Evolutionary conservation across 1,140 invertebrate genomes (phyloP).

Genomic region (Ephestia elutella): DNA sequence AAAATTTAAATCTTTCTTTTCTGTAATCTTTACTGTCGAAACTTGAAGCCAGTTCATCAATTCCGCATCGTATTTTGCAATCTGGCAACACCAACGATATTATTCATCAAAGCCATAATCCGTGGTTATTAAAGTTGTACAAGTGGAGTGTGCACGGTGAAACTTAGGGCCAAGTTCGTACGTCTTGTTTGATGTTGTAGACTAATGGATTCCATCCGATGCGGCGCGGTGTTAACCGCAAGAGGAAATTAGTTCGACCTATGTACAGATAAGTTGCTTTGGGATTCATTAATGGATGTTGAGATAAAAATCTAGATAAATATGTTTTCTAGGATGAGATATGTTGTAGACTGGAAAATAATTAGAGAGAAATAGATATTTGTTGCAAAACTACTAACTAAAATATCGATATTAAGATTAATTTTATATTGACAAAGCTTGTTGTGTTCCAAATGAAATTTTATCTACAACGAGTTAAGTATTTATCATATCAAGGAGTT

Average conservation of each 20-base stretch:
- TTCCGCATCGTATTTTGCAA: background rate
- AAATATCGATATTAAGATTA: too few relatives aligned
- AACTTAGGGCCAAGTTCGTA: slow-evolving; percentile 22
- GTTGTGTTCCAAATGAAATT: too few relatives aligned
- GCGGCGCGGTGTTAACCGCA: slow-evolving; percentile 26
- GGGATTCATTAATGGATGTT: background rate
- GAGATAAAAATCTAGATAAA: slow-evolving; percentile 4
- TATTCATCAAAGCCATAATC: slow-evolving; percentile 5
- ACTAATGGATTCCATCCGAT: slow-evolving; percentile 28
- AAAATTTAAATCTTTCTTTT: too few relatives aligned
- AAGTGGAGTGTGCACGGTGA: background rate
- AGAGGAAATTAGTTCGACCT: slow-evolving; percentile 27
- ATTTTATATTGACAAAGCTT: too few relatives aligned
- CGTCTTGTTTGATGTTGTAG: slow-evolving; percentile 34
- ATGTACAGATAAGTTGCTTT: slow-evolving; percentile 7
- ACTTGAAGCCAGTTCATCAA: background rate
- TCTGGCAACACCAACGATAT: background rate
- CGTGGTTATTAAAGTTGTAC: slow-evolving; percentile 6
- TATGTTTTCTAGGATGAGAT: too few relatives aligned
- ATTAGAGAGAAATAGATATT: too few relatives aligned
- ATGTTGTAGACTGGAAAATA: too few relatives aligned
- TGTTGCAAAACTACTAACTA: too few relatives aligned
- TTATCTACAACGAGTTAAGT: too few relatives aligned
- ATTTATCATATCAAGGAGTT: too few relatives aligned
- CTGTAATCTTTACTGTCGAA: too few relatives aligned